Evolutionary conservation across 1,140 invertebrate species (phyloP), one percentile per base, ranked within the genome.

Genomic region (Pseudomyrmex dendroicus): DNA sequence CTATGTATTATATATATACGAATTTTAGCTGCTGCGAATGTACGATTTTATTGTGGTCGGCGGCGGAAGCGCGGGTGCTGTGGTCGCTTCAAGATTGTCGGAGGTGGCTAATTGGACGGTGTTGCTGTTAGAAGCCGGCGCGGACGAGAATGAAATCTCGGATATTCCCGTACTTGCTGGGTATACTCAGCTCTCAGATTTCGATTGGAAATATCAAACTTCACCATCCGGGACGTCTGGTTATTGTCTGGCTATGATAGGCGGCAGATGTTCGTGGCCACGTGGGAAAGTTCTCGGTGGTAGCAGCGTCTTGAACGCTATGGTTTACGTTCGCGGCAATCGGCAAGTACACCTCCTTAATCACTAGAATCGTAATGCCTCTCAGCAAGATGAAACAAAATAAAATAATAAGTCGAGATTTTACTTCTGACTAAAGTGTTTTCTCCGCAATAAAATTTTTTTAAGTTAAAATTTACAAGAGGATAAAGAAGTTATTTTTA

Each of bases 291-390:
- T 98, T 2, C 95, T 98, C 13, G 98, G 98, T n/a, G 99, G 99
- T 13, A 97, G 97, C 46, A 98, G 98, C 63, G 98, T 98, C 0
- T 95, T 99, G 1, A 99, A 99, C 93, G 98, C 98, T 1, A 99
- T 99, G 98, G 96, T 99, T 8, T 99, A 99, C 93, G 97, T 99
- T 0, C 96, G 99, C 59, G 99, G 99, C 25, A 99, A 99, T 91
- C 96, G 95, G 85, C 93, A 91, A 85, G 59, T 82, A 52, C n/a
- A 44, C 9, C 9, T 52, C 35, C 9, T 52, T 17, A 4, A 54
- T 25, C 1, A 9, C 1, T 64, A 35, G 8, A 44, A 59, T n/a
- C 22, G 8, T 48, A 1, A 48, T 7, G 10, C 52, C 50, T 52
- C 0, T 77, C n/a, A 22, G 2, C 50, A 15, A 67, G 2, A 15